Evolutionary conservation across 2,797 vertebrate genomes (phyloP), one percentile per base, ranked within the genome.

Genomic region (Galago senegalensis): DNA sequence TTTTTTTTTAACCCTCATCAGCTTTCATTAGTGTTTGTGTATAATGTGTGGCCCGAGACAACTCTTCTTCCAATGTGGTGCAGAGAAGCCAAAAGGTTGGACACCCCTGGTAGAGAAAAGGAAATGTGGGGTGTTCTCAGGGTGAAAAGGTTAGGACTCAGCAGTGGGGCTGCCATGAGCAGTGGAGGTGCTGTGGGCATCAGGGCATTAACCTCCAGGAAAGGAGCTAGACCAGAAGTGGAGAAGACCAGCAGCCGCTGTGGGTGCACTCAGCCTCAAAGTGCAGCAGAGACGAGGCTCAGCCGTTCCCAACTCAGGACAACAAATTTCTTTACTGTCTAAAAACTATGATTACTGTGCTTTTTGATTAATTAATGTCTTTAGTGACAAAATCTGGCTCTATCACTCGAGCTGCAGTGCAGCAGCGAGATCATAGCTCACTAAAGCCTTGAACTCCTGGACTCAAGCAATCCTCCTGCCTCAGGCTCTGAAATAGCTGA

Each of bases 261-360:
- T 0, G 40, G 9, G 16, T 14, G 29, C 13, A 56, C 9, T 40
- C 34, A 34, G 43, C 27, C 13, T 7, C 40, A 37, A 53, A 40
- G 0, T 1, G 40, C 2, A 23, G 16, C 31, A 3, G 6, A 37
- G 27, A 25, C 0, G 3, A 18, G 58, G 27, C n/a, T 60, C 60
- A 67, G 61, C 31, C 25, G 13, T 46, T 65, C 21, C 21, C 21
- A 73, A 46, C 29, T 40, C 34, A 20, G 90, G 69, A 37, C 87
- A 77, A 85, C 40, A 76, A 40, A 77, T 82, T 53, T 89, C 80
- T 70, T 80, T 46, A 58, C 40, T 87, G 63, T 87, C 75, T 40
- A 46, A 69, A 95, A 80, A 34, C 49, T 80, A 20, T 87, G 94
- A 96, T 93, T 96, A 77, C n/a, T 67, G 49, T 77, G 82, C 72